Percentiles rank a stretch among this genome's conserved stretches.
Evolutionary conservation across 2,888 invertebrate genomes (phyloP).

Genomic region (Siphlonurus alternatus): DNA sequence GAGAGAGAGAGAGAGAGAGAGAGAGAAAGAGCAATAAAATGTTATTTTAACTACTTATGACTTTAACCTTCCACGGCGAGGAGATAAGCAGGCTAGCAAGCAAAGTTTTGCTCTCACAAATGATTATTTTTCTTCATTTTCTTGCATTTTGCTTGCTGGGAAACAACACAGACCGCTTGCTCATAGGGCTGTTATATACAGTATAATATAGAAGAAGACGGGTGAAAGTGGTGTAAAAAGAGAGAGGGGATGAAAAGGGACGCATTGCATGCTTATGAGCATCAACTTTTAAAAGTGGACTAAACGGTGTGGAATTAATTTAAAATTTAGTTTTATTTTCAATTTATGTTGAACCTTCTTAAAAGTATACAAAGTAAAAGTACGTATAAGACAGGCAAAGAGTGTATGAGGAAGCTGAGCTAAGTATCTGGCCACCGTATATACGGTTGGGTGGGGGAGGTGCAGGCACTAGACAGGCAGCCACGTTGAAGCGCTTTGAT

Average conservation of each 20-base stretch:
- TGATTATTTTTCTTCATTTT: background rate
- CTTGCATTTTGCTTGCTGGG: background rate
- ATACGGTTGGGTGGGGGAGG: background rate
- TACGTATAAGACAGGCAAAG: background rate
- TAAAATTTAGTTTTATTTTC: slow-evolving; percentile 2
- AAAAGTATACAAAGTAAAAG: background rate
- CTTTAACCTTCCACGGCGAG: background rate
- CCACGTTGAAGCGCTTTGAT: background rate
- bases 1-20: background rate
- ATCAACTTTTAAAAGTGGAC: background rate
- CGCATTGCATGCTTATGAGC: background rate
- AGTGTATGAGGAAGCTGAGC: background rate
- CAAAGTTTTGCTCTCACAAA: background rate
- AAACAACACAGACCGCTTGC: background rate
- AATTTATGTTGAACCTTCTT: background rate
- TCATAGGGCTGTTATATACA: background rate
- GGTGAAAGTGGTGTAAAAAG: background rate
- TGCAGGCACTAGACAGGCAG: background rate
- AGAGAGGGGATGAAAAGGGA: background rate
- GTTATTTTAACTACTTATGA: slow-evolving; percentile 4
- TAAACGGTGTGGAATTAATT: slow-evolving; percentile 1
- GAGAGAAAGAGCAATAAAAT: background rate
- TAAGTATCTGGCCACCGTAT: background rate
- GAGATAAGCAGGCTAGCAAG: slow-evolving; percentile 3
- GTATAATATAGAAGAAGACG: background rate